phyloP scores from a whole-genome alignment of 1,140 invertebrate species.

The Mycetomoellerius zeteki region DNA sequence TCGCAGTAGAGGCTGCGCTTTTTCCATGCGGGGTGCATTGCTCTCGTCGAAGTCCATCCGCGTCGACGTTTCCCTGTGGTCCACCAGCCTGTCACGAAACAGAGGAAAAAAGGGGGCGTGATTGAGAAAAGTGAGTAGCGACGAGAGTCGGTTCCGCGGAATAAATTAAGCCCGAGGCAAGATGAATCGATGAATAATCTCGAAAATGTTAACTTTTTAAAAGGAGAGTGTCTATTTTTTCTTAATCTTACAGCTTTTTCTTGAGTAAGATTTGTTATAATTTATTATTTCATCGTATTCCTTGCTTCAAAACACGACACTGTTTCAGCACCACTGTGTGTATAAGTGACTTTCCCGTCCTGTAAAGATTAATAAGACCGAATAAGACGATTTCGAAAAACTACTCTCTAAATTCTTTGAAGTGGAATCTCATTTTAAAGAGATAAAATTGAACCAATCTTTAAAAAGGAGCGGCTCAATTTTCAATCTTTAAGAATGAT shows the following conservation, averaged over 20 bases:
- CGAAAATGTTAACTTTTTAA: background rate
- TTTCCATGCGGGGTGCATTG: constrained; percentile 73
- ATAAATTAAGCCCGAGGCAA: background rate
- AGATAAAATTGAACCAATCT: no score
- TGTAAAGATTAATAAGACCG: background rate
- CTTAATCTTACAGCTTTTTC: no score
- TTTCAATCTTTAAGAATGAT: no score
- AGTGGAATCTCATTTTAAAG: no score
- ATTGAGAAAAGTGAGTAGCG: constrained; percentile 50
- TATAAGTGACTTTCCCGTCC: no score
- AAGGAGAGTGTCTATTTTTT: no score
- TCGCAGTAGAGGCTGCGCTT: constrained; percentile 75
- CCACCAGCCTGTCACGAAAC: constrained; percentile 65
- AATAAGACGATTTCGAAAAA: background rate
- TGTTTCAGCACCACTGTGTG: no score
- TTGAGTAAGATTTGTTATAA: no score
- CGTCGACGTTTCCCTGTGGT: background rate
- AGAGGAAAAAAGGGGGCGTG: constrained; percentile 64
- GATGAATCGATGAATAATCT: constrained; percentile 7
- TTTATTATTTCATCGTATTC: no score
- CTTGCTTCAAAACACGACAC: no score
- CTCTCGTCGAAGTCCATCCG: constrained; percentile 70
- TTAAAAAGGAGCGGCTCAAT: no score
- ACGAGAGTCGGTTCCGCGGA: constrained; percentile 2
- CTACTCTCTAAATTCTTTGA: no score